Base-by-base conservation (phyloP, 2,888 invertebrate species). In the Steinernema carpocapsae region DNA sequence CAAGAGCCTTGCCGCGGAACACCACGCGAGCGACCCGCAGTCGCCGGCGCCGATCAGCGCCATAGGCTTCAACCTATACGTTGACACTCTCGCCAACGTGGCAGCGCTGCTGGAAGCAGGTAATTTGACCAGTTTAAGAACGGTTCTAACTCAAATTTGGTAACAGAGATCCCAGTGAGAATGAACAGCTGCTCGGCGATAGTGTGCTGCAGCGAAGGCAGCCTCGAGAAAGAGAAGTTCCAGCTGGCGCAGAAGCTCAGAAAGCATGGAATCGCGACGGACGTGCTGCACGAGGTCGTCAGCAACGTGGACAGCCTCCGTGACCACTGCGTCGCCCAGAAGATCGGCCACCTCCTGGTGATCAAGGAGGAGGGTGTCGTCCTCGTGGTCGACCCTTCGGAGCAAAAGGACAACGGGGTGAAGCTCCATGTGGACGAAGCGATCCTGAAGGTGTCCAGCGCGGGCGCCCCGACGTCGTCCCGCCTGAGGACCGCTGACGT, bases 61-160 rank as follows among this genome's bases (percentile, higher is more conserved):
- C 7, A 64, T 64, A 1, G 64, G 64, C 26, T 64, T 64, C 64
- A 64, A 64, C 64, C n/a, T 64, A 6, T 32, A 64, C 26, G 17
- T 64, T 17, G 64, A 64, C 1, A 12, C 29, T 1, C 17, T 64
- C 6, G 64, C 64, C 6, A 29, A 64, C 32, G 29, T 64, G 1
- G 22, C 32, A 6, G 32, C 17, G 1, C 29, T 6, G 12, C 2
- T 32, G 17, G 32, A 26, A 7, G 29, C 24, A 64, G n/a, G 64
- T 64, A 37, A 64, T 64, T 17, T 22, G 56, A 56, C 3, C 14
- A 2, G 14, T 6, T 7, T 6, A 26, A 43, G 43, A 17, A 56
- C 37, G 10, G 37, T 4, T 56, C 22, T 12, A 24, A 56, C 3
- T 4, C 26, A 7, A 7, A 26, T 4, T 1, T 64, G 17, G 22